Percentiles rank a stretch among this genome's conserved stretches.
phyloP scores from a whole-genome alignment of 2,888 invertebrate genomes.

The Mycalesis mineus region DNA sequence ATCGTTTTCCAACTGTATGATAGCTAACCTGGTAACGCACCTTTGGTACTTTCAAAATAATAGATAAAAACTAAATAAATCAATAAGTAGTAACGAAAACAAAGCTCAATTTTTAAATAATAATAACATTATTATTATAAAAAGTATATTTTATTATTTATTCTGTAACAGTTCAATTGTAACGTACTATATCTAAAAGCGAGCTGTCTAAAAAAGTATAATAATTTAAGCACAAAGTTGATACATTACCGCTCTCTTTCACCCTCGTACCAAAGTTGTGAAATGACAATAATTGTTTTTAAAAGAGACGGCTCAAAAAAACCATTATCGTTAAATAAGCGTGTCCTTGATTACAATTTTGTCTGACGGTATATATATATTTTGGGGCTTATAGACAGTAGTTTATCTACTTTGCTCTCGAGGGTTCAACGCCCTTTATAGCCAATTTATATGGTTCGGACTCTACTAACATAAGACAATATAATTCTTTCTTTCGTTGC shows the following conservation, averaged over 20 bases:
- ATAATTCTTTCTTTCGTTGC: too few species aligned
- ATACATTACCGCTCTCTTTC: slow-evolving; percentile 11
- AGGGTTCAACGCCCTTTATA: too few species aligned
- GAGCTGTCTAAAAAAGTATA: background rate
- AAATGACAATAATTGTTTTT: slow-evolving; percentile 59
- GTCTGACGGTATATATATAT: too few species aligned
- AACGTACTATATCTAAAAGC: background rate
- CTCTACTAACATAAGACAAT: too few species aligned
- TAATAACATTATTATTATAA: background rate
- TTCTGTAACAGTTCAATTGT: slow-evolving; percentile 8
- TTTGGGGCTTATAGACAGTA: too few species aligned
- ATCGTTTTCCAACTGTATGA: background rate
- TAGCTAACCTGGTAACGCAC: slow-evolving; percentile 34
- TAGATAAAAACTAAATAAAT: slow-evolving; percentile 25
- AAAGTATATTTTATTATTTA: slow-evolving; percentile 14
- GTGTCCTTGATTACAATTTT: too few species aligned
- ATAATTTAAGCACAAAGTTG: slow-evolving; percentile 20
- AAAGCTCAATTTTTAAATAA: slow-evolving; percentile 28
- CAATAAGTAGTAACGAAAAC: slow-evolving; percentile 30
- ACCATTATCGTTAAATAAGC: too few species aligned
- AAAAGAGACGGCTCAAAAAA: background rate
- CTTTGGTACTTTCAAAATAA: slow-evolving; percentile 40
- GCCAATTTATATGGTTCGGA: too few species aligned
- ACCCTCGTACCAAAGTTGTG: slow-evolving; percentile 56
- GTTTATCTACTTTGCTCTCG: too few species aligned